Evolutionary conservation across 2,797 vertebrate genomes (phyloP), one percentile per base, ranked within the genome.

Genomic region (Uromys caudimaculatus): DNA sequence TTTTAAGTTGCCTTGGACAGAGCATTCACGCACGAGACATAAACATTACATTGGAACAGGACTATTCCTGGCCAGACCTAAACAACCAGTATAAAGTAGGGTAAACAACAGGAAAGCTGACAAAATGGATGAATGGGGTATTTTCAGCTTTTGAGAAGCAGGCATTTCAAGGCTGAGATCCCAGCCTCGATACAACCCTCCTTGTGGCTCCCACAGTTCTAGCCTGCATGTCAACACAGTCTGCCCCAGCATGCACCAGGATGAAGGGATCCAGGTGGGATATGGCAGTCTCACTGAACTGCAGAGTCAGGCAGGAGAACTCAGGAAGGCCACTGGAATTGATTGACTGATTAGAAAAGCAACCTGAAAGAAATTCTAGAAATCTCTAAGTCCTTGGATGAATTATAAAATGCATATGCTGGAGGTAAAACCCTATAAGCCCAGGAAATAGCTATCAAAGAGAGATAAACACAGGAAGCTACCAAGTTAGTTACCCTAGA

Each of bases 1-100:
- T 38, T 58, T 86, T n/a, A 73, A 67, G 38, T 54, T 47, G 67
- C 16, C 19, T 85, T 21, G 21, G 79, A 78, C 24, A 76, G 50
- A 93, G 56, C 24, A 12, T 79, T 89, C 12, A 47, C 87, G 9
- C 79, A 82, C 82, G 24, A 60, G 27, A 71, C 50, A 16, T 21
- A 78, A 27, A 21, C 19, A 44, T 77, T 90, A 77, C 76, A 92
- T 56, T 44, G 90, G 83, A 88, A 54, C 60, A 92, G n/a, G 64
- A 64, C 62, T 60, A 3, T 76, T 90, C 62, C 60, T 92, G 58
- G 23, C 2, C 27, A 41, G 44, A 54, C 56, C 35, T 17, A 38
- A 75, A 47, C 77, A 76, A 79, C 47, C 38, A 19, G 47, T 24
- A 32, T 13, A 24, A 58, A 69, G 47, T n/a, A 75, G 7, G 44